Percentiles rank a stretch among this genome's conserved stretches.
These are phyloP conservation scores for Eubucco bourcierii DNA, from an alignment of 2,113 vertebrate species.

Conservation along the genomic window DNA sequence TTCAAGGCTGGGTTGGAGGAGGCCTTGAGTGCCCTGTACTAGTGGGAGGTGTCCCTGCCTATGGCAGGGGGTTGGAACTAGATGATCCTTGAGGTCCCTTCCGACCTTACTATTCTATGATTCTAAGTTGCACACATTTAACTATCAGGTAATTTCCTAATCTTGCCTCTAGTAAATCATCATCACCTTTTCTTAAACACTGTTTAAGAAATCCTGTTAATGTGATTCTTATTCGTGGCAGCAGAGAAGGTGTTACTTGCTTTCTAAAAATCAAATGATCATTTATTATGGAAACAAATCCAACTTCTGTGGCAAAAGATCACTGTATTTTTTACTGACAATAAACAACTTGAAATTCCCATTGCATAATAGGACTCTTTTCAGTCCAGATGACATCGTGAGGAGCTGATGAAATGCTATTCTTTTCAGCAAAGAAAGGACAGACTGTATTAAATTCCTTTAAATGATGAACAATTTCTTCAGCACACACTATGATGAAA, in stretches of 20 bases:
- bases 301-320: neutral
- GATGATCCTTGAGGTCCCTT: too few species aligned
- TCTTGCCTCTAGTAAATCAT: neutral
- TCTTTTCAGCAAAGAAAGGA: neutral
- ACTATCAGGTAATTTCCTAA: neutral
- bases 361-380: neutral
- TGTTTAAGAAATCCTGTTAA: neutral
- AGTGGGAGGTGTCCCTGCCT: too few species aligned
- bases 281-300: neutral
- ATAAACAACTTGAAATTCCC: constrained; percentile 4
- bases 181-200: neutral
- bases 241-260: neutral
- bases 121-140: neutral
- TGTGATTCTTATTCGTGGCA: neutral
- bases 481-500: neutral
- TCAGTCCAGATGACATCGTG: neutral
- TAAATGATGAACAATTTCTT: neutral
- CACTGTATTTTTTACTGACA: neutral
- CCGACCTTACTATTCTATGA: too few species aligned
- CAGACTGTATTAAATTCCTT: neutral
- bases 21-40: too few species aligned
- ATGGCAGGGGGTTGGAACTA: too few species aligned
- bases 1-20: too few species aligned
- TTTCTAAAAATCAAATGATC: neutral
- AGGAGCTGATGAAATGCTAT: neutral